A percentile compares a stretch with the other conserved stretches of the same genome.
Conservation (phyloP, 2,888 invertebrate genomes). For the Cephus pygmeus region DNA sequence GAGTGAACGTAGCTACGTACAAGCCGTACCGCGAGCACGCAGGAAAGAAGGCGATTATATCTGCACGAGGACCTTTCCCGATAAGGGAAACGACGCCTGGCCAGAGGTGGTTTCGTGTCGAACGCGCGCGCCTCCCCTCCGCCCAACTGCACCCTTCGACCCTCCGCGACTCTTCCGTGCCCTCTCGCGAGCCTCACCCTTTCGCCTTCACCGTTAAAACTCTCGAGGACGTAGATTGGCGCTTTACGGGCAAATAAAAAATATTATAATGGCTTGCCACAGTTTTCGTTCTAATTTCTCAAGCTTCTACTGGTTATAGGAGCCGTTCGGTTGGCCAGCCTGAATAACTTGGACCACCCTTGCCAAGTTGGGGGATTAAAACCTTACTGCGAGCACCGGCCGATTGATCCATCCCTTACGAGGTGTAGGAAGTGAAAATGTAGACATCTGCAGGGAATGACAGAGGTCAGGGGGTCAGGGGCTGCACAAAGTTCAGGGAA, state of each 20-base stretch:
- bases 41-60: constrained; percentile 42
- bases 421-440: too few species aligned
- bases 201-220: neutral
- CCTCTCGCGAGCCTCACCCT: constrained; percentile 11
- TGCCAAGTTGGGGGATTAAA: too few species aligned
- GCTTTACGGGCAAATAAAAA: neutral
- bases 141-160: neutral
- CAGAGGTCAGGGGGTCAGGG: too few species aligned
- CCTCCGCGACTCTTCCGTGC: neutral
- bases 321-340: too few species aligned
- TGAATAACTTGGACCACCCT: too few species aligned
- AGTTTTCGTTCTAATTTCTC: neutral
- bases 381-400: too few species aligned
- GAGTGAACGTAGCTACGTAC: constrained; percentile 2
- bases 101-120: constrained; percentile 12
- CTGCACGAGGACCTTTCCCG: constrained; percentile 40
- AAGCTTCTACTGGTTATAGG: too few species aligned
- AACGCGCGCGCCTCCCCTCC: constrained; percentile 40
- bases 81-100: constrained; percentile 33
- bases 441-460: too few species aligned
- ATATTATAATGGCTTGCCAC: neutral
- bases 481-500: too few species aligned
- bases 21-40: constrained; percentile 21
- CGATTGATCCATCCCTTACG: too few species aligned
- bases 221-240: neutral